phyloP scores from a whole-genome alignment of 2,113 vertebrate species.

The Siphamia tubifer region DNA sequence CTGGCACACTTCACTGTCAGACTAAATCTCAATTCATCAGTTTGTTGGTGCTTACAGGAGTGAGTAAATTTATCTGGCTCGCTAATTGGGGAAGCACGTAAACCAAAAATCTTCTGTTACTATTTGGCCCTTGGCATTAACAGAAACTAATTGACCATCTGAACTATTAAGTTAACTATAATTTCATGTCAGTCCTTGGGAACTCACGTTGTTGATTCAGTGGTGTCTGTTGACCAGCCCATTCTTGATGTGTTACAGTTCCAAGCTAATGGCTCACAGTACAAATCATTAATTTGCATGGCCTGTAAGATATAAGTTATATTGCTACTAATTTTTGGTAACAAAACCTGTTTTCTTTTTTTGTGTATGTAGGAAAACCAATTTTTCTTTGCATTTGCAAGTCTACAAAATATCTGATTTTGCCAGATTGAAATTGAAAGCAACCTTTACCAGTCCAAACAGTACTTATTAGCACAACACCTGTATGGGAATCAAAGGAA shows the following conservation, averaged over 20 bases:
- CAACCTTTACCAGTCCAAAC: neutral
- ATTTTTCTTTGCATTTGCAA: constrained; percentile 26
- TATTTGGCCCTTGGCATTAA: neutral
- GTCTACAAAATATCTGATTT: constrained; percentile 20
- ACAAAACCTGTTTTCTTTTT: constrained; percentile 22
- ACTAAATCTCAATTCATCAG: neutral
- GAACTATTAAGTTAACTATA: too few relatives aligned
- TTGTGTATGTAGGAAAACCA: constrained; percentile 33
- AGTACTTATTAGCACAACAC: constrained; percentile 9
- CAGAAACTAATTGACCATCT: neutral
- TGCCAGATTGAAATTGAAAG: constrained; percentile 16
- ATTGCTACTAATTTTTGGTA: neutral
- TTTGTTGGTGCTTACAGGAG: neutral
- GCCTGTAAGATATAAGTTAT: neutral
- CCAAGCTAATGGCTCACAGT: neutral
- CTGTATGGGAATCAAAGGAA: constrained; percentile 2
- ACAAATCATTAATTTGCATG: neutral
- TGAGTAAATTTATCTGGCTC: neutral
- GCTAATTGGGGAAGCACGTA: neutral
- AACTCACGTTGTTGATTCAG: too few relatives aligned
- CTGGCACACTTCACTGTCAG: neutral
- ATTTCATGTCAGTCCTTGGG: neutral
- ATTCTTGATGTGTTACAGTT: neutral
- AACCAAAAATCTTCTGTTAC: neutral
- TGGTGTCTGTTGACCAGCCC: neutral